A percentile compares a stretch with the other conserved stretches of the same genome.
Conservation (phyloP, 2,113 vertebrate genomes). For the Nesospiza acunhae region DNA sequence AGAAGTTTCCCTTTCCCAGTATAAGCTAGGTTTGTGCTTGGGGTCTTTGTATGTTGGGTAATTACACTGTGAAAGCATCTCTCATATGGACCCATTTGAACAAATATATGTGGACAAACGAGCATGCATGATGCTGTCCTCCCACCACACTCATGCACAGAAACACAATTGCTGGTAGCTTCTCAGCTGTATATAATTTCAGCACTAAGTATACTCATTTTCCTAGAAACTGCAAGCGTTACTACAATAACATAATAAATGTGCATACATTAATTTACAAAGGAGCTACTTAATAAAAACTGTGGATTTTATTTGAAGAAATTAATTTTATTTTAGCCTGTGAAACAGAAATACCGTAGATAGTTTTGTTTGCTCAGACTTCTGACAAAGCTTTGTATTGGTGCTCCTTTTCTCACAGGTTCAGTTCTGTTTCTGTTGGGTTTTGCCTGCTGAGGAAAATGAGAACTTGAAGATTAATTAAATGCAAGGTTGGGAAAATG, state of each 20-base stretch:
- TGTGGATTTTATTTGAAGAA: conserved; percentile 6
- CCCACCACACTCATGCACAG: neutral
- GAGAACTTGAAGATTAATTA: conserved; percentile 40
- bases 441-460: neutral
- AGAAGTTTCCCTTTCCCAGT: neutral
- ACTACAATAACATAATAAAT: neutral
- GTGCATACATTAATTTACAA: conserved; percentile 31
- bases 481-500: neutral
- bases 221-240: conserved; percentile 1
- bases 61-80: neutral
- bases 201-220: conserved; percentile 25
- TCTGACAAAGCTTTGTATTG: neutral
- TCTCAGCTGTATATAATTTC: conserved; percentile 41
- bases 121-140: neutral
- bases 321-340: neutral
- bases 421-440: conserved; percentile 6
- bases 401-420: neutral
- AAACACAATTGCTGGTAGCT: conserved; percentile 6
- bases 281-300: neutral
- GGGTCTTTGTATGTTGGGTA: neutral
- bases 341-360: neutral
- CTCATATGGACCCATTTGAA: neutral
- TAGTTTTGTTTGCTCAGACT: neutral
- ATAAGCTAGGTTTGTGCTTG: neutral
- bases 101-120: neutral